These are phyloP conservation scores for Drosophila limbata DNA, from an alignment of 2,888 invertebrate genomes.

Conservation along the genomic window DNA sequence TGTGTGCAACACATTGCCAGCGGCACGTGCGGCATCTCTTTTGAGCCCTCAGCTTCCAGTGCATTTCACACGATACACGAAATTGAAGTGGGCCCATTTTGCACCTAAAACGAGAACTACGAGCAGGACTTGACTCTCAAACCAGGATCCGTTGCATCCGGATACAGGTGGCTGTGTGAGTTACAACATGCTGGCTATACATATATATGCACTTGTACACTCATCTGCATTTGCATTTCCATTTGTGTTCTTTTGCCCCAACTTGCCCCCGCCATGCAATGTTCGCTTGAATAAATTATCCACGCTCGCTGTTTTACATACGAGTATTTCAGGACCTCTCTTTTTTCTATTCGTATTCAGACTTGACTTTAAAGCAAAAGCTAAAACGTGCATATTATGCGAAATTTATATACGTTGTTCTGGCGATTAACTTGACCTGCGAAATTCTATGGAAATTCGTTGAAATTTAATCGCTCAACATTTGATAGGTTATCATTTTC, in stretches of 20 bases:
- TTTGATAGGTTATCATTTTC: slow-evolving; percentile 21
- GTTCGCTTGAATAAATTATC: slow-evolving; percentile 73
- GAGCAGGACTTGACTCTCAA: slow-evolving; percentile 3
- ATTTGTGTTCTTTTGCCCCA: slow-evolving; percentile 45
- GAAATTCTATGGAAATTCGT: slow-evolving; percentile 1
- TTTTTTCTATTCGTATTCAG: background rate
- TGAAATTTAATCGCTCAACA: slow-evolving; percentile 10
- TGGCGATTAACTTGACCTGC: slow-evolving; percentile 8
- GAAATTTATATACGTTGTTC: slow-evolving; percentile 14
- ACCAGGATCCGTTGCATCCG: slow-evolving; percentile 10
- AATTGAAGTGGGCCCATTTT: slow-evolving; percentile 63
- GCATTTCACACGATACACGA: slow-evolving; percentile 66
- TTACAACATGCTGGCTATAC: slow-evolving; percentile 38
- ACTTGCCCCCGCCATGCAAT: slow-evolving; percentile 44
- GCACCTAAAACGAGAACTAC: slow-evolving; percentile 22
- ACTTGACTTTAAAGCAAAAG: slow-evolving; percentile 56
- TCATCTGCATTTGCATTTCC: slow-evolving; percentile 67
- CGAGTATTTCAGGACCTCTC: slow-evolving; percentile 9
- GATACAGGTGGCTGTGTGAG: slow-evolving; percentile 26
- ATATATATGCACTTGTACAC: background rate
- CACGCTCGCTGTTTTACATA: slow-evolving; percentile 63
- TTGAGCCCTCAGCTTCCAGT: slow-evolving; percentile 63
- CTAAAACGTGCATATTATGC: slow-evolving; percentile 28
- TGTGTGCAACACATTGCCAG: slow-evolving; percentile 14
- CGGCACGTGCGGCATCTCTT: slow-evolving; percentile 42